phyloP scores from a whole-genome alignment of 2,113 vertebrate species.

The rat (Rattus norvegicus) region GRCr8 NC_086022.1:134121501-134122000 shows the following conservation, averaged over 20 bases:
- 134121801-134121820: not conserved
- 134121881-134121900: not conserved
- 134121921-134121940: not conserved
- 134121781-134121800: not conserved
- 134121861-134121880: not conserved
- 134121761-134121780: not conserved
- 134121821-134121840: not conserved
- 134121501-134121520: not conserved
- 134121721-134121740: not conserved
- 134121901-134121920: not conserved
- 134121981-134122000: not conserved
- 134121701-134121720: not conserved
- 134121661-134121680: not conserved
- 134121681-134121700: not conserved
- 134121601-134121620: no score
- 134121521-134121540: not conserved
- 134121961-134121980: not conserved
- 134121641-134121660: not conserved
- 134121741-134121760: not conserved
- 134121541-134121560: not conserved
- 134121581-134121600: not conserved
- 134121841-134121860: not conserved
- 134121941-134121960: not conserved
- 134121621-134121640: not conserved
- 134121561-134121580: not conserved